A percentile compares a stretch with the other conserved stretches of the same genome.
phyloP scores from a whole-genome alignment of 1,140 invertebrate species.

The Cotesia vestalis region DNA sequence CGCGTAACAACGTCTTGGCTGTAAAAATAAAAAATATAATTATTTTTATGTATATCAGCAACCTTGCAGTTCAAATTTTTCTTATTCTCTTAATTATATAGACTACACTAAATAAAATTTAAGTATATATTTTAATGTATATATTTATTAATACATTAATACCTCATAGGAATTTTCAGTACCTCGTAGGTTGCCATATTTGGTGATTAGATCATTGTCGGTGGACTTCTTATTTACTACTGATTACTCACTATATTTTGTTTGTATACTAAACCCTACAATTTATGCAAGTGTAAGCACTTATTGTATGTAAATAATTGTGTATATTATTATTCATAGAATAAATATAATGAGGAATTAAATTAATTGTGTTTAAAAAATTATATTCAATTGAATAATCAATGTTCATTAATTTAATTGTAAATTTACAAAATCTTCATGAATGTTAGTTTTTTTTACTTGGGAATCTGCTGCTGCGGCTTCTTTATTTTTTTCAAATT shows the following conservation, averaged over 20 bases:
- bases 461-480: neutral
- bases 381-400: neutral
- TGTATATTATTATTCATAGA: conserved; percentile 5
- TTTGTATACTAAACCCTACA: conserved; percentile 18
- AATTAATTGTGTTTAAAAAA: neutral
- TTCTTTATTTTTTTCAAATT: neutral
- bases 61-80: neutral
- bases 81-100: conserved; percentile 27
- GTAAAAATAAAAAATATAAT: conserved; percentile 26
- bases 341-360: neutral
- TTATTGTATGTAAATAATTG: neutral
- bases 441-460: neutral
- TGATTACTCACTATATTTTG: conserved; percentile 32
- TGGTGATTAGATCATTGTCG: conserved; percentile 29
- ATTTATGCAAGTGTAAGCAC: no score
- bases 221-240: conserved; percentile 17
- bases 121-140: neutral
- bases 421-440: conserved; percentile 13
- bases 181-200: conserved; percentile 38
- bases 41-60: conserved; percentile 9
- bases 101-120: conserved; percentile 15
- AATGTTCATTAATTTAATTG: neutral
- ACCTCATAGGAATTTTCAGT: conserved; percentile 18
- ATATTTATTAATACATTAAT: neutral
- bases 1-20: conserved; percentile 41